Percentiles rank a stretch among this genome's conserved stretches.
These are phyloP conservation scores for Arctia plantaginis DNA, from an alignment of 2,888 invertebrate genomes.

Conservation along the genomic window DNA sequence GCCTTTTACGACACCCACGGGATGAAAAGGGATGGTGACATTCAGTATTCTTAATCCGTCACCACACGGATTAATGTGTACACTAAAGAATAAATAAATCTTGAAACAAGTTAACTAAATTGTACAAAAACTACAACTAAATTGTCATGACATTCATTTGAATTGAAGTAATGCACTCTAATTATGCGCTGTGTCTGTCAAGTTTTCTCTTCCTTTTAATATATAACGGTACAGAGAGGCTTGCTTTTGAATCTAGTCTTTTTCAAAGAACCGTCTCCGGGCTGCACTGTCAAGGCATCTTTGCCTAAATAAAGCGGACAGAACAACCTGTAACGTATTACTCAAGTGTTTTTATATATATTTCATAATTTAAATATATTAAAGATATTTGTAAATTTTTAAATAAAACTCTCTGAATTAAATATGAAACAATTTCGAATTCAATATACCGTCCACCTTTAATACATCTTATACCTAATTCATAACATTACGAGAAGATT, in stretches of 20 bases:
- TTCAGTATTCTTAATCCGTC: too few relatives aligned
- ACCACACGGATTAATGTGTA: too few relatives aligned
- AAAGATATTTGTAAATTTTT: neutral
- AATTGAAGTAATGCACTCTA: neutral
- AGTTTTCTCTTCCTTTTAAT: neutral
- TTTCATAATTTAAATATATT: neutral
- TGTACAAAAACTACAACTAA: too few relatives aligned
- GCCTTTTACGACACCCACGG: too few relatives aligned
- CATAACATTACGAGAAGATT: neutral
- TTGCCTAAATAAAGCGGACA: neutral
- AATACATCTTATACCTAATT: neutral
- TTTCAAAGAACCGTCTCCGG: neutral
- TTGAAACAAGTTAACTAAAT: neutral
- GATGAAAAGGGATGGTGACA: too few relatives aligned
- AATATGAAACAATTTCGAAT: neutral
- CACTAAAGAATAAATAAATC: too few relatives aligned
- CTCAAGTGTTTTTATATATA: neutral
- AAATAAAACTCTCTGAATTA: neutral
- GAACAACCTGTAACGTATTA: neutral
- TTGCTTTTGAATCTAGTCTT: neutral
- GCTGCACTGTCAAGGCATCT: neutral
- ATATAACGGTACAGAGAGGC: neutral
- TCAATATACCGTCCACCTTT: neutral
- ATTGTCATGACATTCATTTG: neutral
- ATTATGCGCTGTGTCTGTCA: neutral